Conservation (phyloP, 2,113 vertebrate genomes). For the Colinus virginianus region DNA sequence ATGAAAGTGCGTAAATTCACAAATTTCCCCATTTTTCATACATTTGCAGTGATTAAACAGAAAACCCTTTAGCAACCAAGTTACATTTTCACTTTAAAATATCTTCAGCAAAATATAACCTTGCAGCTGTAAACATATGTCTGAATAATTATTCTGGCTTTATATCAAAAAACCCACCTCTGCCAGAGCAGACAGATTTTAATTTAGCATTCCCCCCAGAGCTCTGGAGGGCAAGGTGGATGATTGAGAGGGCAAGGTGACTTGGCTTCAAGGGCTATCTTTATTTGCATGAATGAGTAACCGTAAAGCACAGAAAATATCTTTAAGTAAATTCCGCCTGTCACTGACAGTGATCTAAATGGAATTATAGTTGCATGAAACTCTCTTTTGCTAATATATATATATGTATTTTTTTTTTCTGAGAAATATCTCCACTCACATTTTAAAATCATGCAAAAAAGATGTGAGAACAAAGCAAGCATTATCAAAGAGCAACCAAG, state of each 20-base stretch:
- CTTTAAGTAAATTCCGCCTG: slow-evolving; percentile 85
- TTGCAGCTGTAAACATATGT: slow-evolving; percentile 80
- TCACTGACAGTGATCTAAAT: slow-evolving; percentile 84
- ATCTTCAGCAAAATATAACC: slow-evolving; percentile 75
- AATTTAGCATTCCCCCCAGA: slow-evolving; percentile 84
- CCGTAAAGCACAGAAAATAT: slow-evolving; percentile 83
- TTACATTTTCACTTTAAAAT: slow-evolving; percentile 71
- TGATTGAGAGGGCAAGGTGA: slow-evolving; percentile 83
- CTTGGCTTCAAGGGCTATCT: slow-evolving; percentile 83
- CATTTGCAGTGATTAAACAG: slow-evolving; percentile 37
- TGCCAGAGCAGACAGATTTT: slow-evolving; percentile 83
- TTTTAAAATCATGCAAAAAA: slow-evolving; percentile 72
- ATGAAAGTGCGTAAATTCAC: slow-evolving; percentile 42
- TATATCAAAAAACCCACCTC: slow-evolving; percentile 81
- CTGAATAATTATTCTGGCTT: slow-evolving; percentile 83
- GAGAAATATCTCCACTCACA: slow-evolving; percentile 48
- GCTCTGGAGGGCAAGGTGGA: slow-evolving; percentile 83
- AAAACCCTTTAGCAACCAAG: slow-evolving; percentile 67
- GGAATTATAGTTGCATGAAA: slow-evolving; percentile 83
- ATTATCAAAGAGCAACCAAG: not conserved
- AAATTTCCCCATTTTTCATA: not conserved
- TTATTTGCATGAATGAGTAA: slow-evolving; percentile 86
- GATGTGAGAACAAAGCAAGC: slow-evolving; percentile 55
- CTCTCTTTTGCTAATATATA: slow-evolving; percentile 72
- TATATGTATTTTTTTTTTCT: slow-evolving; percentile 14